phyloP scores from a whole-genome alignment of 2,888 invertebrate genomes.

The Oxyteleia sp. region DNA sequence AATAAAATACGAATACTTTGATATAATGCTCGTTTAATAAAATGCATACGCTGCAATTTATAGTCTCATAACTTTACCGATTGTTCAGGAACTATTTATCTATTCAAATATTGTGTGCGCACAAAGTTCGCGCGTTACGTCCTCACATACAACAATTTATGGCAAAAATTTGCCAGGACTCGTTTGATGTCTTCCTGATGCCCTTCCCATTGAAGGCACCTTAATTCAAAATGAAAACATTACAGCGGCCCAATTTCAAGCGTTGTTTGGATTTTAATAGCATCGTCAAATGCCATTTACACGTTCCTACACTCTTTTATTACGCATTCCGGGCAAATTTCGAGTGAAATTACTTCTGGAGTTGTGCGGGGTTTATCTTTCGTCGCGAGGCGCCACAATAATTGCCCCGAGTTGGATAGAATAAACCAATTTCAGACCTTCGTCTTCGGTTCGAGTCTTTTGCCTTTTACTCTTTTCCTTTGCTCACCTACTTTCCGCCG shows the following conservation, averaged over 20 bases:
- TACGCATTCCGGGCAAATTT: constrained; percentile 47
- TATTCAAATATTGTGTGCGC: too few species aligned
- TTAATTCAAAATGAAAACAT: constrained; percentile 43
- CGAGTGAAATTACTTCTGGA: constrained; percentile 48
- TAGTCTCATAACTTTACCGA: too few species aligned
- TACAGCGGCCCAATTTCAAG: constrained; percentile 34
- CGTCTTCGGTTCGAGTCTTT: constrained; percentile 37
- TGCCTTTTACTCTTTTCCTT: constrained; percentile 15
- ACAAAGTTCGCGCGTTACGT: too few species aligned
- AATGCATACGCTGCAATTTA: too few species aligned
- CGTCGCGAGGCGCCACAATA: constrained; percentile 54
- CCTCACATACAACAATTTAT: constrained; percentile 1
- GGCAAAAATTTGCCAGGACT: too few species aligned
- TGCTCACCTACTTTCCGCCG: constrained; percentile 17
- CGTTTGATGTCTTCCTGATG: too few species aligned
- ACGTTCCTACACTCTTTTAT: constrained; percentile 61
- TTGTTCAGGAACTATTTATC: too few species aligned
- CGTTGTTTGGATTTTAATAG: constrained; percentile 48
- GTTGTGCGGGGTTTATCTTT: constrained; percentile 58
- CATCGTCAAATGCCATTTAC: constrained; percentile 45
- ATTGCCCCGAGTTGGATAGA: constrained; percentile 56
- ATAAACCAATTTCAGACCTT: constrained; percentile 54
- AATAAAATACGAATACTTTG: too few species aligned
- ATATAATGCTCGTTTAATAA: too few species aligned
- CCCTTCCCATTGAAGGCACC: too few species aligned